Evolutionary conservation across 2,797 vertebrate genomes (phyloP).

Genomic region (Podarcis siculus): DNA sequence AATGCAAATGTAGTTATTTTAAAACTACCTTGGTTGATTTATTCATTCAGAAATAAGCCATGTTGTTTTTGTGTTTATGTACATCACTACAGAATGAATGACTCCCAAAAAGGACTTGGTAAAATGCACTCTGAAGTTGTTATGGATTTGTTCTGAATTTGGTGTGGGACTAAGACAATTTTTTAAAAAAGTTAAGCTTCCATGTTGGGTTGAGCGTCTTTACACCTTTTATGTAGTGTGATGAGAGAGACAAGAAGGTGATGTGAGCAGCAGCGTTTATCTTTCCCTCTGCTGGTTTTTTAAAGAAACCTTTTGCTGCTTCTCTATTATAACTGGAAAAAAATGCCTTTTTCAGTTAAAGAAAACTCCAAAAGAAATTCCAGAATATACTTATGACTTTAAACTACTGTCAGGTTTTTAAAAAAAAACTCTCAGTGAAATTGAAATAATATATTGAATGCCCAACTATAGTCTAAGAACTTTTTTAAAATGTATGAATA

Average conservation of each 20-base stretch:
- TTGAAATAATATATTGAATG: not conserved
- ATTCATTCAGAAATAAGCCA: not conserved
- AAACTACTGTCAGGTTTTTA: not conserved
- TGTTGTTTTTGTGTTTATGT: not conserved
- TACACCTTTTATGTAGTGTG: not conserved
- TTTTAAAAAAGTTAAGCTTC: not conserved
- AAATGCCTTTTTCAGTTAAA: not conserved
- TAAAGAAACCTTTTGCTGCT: too few relatives aligned
- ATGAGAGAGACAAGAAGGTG: too few relatives aligned
- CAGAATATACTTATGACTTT: not conserved
- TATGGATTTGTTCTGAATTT: not conserved
- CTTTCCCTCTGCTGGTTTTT: too few relatives aligned
- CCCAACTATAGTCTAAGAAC: not conserved
- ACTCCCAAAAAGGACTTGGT: not conserved
- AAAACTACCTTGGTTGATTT: not conserved
- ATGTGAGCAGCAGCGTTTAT: too few relatives aligned
- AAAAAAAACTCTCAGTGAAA: not conserved
- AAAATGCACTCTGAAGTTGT: not conserved
- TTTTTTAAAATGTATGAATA: not conserved
- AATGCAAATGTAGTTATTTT: not conserved
- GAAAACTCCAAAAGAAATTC: constrained; percentile 1
- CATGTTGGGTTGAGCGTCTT: not conserved
- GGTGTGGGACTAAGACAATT: not conserved
- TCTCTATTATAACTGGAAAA: not conserved
- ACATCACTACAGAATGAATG: not conserved